A percentile compares a stretch with the other conserved stretches of the same genome.
phyloP scores from a whole-genome alignment of 2,113 vertebrate species.

The Protobothrops flavoviridis region DNA sequence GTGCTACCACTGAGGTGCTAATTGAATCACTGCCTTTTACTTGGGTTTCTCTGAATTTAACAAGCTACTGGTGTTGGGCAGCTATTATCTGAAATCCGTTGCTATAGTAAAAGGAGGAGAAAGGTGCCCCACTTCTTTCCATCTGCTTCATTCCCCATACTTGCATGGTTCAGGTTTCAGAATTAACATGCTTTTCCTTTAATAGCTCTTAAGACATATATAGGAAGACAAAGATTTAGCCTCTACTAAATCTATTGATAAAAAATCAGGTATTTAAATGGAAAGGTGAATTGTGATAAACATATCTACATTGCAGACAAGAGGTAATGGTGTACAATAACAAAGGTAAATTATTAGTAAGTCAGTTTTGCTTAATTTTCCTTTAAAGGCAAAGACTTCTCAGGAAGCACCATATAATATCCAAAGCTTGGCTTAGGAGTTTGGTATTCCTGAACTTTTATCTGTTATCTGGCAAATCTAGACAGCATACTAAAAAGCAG shows the following conservation, averaged over 20 bases:
- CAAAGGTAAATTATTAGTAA: neutral
- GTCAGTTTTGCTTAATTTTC: neutral
- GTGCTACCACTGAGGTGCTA: slow-evolving; percentile 18
- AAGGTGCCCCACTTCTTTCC: neutral
- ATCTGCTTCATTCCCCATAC: neutral
- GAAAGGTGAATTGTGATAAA: neutral
- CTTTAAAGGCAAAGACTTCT: neutral
- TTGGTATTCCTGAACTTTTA: neutral
- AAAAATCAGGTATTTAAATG: neutral
- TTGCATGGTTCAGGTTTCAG: neutral
- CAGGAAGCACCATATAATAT: neutral
- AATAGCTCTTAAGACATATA: neutral
- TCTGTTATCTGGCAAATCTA: neutral
- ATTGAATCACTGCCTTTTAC: slow-evolving; percentile 11
- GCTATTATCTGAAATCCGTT: neutral
- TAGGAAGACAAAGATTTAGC: neutral
- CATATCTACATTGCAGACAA: neutral
- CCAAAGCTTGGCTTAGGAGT: neutral
- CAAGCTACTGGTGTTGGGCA: neutral
- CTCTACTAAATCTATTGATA: neutral
- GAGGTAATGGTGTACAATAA: neutral
- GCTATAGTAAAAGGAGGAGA: neutral
- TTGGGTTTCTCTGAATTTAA: neutral
- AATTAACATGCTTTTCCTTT: slow-evolving; percentile 6
- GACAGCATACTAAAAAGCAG: too few relatives aligned